phyloP scores from a whole-genome alignment of 1,140 invertebrate genomes.

The Hycleus phaleratus region DNA sequence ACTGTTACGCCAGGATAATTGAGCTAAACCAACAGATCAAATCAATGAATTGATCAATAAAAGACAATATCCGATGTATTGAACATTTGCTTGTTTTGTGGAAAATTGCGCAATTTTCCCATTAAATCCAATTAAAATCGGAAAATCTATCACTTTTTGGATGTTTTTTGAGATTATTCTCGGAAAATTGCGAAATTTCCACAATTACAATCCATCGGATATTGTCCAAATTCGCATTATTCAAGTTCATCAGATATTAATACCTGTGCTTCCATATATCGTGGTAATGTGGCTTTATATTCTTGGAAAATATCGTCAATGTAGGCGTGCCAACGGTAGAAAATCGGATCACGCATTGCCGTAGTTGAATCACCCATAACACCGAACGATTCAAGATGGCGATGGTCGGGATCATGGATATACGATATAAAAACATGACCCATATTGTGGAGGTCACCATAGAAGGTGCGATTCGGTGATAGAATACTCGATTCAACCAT shows the following conservation, averaged over 20 bases:
- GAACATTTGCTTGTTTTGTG: no score
- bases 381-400: constrained; percentile 52
- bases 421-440: constrained; percentile 49
- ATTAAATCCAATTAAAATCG: no score
- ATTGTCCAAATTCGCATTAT: no score
- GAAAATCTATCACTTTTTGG: background rate
- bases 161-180: no score
- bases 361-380: constrained; percentile 58
- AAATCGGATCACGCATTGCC: constrained; percentile 73
- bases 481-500: constrained; percentile 41
- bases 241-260: background rate
- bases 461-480: constrained; percentile 42
- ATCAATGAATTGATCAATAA: no score
- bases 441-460: constrained; percentile 54
- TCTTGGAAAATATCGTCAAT: constrained; percentile 71
- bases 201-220: no score
- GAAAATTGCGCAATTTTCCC: no score
- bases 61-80: no score
- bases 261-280: constrained; percentile 52
- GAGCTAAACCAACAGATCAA: constrained; percentile 16
- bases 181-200: no score
- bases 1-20: constrained; percentile 30
- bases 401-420: constrained; percentile 49
- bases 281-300: constrained; percentile 60
- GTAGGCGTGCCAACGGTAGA: constrained; percentile 77